phyloP scores from a whole-genome alignment of 2,797 vertebrate genomes.

The Sarcophilus harrisii region DNA sequence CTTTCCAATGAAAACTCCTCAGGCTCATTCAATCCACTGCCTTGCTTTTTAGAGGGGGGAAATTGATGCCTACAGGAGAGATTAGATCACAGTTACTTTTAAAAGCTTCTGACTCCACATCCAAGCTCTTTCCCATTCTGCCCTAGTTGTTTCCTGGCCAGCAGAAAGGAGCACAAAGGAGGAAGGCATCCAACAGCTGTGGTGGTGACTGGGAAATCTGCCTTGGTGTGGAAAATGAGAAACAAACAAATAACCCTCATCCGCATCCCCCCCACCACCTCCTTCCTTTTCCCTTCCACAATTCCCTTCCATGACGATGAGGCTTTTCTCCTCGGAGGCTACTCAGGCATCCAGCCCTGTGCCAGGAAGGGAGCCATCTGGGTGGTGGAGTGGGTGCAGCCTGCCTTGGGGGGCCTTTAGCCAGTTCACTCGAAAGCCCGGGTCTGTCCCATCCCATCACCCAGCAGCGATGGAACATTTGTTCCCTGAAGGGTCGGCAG shows the following conservation, averaged over 20 bases:
- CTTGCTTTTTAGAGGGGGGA: background rate
- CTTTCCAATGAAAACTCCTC: background rate
- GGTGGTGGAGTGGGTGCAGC: conserved; percentile 81
- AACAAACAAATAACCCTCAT: conserved; percentile 21
- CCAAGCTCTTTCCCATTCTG: background rate
- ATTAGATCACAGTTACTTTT: background rate
- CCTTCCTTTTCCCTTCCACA: background rate
- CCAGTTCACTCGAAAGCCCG: conserved; percentile 88
- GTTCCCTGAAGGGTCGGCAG: conserved; percentile 87
- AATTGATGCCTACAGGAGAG: background rate
- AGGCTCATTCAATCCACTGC: background rate
- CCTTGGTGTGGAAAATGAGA: conserved; percentile 55
- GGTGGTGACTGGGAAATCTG: background rate
- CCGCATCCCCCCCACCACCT: background rate
- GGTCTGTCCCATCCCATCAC: conserved; percentile 87
- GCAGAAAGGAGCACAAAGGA: background rate
- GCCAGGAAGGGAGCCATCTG: conserved; percentile 87
- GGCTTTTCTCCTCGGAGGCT: conserved; percentile 58
- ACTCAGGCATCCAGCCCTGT: conserved; percentile 73
- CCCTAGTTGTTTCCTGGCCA: background rate
- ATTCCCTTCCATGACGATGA: conserved; percentile 17
- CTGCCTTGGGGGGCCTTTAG: conserved; percentile 86
- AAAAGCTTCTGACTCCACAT: background rate
- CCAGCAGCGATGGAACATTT: conserved; percentile 89
- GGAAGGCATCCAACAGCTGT: background rate